Conservation (phyloP, 2,113 vertebrate species). For the Rhynchomys soricoides region DNA sequence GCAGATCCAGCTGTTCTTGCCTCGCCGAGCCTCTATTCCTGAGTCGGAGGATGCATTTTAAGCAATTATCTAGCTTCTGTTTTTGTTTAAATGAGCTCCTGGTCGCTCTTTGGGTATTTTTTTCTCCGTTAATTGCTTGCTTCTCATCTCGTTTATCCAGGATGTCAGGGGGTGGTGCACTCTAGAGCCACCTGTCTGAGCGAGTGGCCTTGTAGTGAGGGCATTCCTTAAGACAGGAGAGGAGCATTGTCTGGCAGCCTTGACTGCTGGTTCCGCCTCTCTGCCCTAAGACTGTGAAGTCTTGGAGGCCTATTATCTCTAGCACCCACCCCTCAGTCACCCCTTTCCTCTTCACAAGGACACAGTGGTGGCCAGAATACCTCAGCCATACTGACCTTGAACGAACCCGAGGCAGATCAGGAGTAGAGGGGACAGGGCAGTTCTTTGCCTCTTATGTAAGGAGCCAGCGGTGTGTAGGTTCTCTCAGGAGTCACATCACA, state of each 20-base stretch:
- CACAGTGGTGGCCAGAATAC: constrained; percentile 69
- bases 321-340: constrained; percentile 37
- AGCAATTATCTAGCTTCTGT: constrained; percentile 55
- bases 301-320: background rate
- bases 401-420: constrained; percentile 61
- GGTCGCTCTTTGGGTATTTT: constrained; percentile 56
- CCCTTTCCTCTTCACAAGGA: constrained; percentile 75
- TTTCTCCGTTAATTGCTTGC: constrained; percentile 48
- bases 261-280: background rate
- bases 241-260: background rate
- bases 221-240: background rate
- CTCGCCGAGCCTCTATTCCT: background rate
- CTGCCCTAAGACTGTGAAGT: background rate
- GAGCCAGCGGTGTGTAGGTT: constrained; percentile 79
- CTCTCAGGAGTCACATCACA: constrained; percentile 79
- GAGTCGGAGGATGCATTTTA: constrained; percentile 8
- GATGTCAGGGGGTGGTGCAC: background rate
- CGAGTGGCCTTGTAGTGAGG: background rate
- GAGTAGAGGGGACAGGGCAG: constrained; percentile 68
- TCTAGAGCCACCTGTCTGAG: background rate
- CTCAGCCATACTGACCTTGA: constrained; percentile 79
- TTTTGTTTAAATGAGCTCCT: constrained; percentile 60
- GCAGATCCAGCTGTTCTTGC: constrained; percentile 36
- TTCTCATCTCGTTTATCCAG: background rate
- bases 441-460: constrained; percentile 78